Conservation (phyloP, 2,797 vertebrate genomes). For the Perodicticus potto region DNA sequence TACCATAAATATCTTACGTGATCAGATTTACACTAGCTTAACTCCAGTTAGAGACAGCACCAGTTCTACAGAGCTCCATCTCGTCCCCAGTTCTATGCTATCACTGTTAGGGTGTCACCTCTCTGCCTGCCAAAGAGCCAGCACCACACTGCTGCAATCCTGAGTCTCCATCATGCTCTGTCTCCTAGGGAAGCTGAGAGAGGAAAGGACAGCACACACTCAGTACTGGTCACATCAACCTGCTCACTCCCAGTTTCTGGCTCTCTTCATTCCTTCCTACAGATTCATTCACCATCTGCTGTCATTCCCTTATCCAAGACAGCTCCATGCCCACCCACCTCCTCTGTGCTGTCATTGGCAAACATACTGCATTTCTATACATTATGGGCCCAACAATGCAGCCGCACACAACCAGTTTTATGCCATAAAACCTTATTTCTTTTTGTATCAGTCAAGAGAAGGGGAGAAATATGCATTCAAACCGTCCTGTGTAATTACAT, state of each 20-base stretch:
- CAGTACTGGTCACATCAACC: not conserved
- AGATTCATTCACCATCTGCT: not conserved
- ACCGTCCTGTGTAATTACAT: not conserved
- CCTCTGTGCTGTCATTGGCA: not conserved
- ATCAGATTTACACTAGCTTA: not conserved
- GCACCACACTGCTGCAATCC: no score
- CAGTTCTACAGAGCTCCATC: not conserved
- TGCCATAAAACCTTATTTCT: not conserved
- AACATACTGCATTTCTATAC: not conserved
- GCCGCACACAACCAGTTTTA: not conserved
- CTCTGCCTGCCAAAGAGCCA: not conserved
- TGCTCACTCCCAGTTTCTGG: not conserved
- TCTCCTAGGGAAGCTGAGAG: not conserved
- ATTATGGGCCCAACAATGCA: not conserved
- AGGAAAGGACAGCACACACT: accelerated
- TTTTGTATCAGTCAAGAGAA: not conserved
- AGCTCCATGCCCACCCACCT: not conserved
- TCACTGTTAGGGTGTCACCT: accelerated
- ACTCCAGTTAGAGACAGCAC: not conserved
- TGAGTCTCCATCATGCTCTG: not conserved
- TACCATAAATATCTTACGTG: not conserved
- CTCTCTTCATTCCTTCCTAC: not conserved
- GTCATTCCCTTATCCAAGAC: not conserved
- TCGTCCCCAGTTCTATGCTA: accelerated
- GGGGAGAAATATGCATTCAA: not conserved